Percentiles rank a stretch among this genome's conserved stretches.
phyloP scores from a whole-genome alignment of 2,888 invertebrate species.

The Galerucella nymphaeae region DNA sequence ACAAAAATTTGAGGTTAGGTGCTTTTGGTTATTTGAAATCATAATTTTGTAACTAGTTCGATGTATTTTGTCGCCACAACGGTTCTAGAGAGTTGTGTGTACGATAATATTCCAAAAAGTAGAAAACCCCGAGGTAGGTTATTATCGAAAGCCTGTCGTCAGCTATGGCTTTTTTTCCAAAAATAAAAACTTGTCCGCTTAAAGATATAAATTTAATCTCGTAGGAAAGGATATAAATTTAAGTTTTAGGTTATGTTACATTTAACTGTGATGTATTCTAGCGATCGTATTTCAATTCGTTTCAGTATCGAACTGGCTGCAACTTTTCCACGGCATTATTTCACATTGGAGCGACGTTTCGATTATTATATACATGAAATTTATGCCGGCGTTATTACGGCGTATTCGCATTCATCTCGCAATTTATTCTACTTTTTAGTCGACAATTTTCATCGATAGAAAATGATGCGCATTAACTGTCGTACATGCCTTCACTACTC shows the following conservation, averaged over 20 bases:
- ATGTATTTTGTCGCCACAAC: too few species aligned
- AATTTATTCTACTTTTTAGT: neutral
- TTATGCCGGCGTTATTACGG: neutral
- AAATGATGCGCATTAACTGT: too few species aligned
- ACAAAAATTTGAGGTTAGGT: too few species aligned
- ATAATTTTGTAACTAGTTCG: too few species aligned
- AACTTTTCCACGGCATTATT: conserved; percentile 8
- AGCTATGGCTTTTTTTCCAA: too few species aligned
- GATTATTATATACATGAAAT: conserved; percentile 13
- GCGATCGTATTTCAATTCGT: conserved; percentile 1
- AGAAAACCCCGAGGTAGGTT: too few species aligned
- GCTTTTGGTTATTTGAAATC: too few species aligned
- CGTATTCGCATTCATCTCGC: neutral
- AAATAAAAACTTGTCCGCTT: neutral
- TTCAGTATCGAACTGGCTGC: neutral
- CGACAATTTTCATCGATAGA: neutral
- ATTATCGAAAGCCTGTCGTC: too few species aligned
- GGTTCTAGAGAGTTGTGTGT: too few species aligned
- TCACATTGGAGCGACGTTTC: conserved; percentile 8
- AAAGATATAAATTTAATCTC: neutral
- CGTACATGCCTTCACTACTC: too few species aligned
- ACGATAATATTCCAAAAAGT: too few species aligned
- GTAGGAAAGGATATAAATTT: too few species aligned
- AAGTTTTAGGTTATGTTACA: neutral
- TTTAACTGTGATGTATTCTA: neutral